Conservation (phyloP, 2,888 invertebrate species). For the Spilosoma lubricipeda region DNA sequence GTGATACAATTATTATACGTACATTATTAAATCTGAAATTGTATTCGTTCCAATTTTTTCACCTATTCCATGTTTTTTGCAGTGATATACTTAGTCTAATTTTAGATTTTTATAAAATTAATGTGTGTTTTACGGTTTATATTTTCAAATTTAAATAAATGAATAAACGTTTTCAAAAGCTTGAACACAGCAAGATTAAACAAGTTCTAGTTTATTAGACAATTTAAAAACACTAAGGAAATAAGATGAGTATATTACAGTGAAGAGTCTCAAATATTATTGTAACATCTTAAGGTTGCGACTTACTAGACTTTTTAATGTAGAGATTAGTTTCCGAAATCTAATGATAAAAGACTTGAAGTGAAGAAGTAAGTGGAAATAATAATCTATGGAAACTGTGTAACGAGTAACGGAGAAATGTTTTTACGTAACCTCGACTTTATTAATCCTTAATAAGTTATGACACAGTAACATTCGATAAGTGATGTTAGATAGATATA, state of each 20-base stretch:
- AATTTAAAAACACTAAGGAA: too few relatives aligned
- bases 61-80: background rate
- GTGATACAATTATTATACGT: background rate
- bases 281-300: too few relatives aligned
- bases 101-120: background rate
- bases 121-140: background rate
- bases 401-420: background rate
- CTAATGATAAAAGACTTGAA: too few relatives aligned
- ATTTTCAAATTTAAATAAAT: too few relatives aligned
- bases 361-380: background rate
- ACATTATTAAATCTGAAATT: slow-evolving; percentile 4
- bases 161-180: too few relatives aligned
- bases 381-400: background rate
- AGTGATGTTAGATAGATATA: background rate
- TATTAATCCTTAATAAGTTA: background rate
- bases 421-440: background rate
- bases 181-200: too few relatives aligned
- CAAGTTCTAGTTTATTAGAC: too few relatives aligned
- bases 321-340: too few relatives aligned
- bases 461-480: background rate
- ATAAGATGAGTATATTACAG: too few relatives aligned
- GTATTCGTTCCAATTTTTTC: slow-evolving; percentile 4
- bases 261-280: too few relatives aligned
- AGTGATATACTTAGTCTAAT: background rate
- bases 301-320: too few relatives aligned